Percentiles rank a stretch among this genome's conserved stretches.
These are phyloP conservation scores for Microhierax caerulescens DNA, from an alignment of 2,797 vertebrate species.

Conservation along the genomic window DNA sequence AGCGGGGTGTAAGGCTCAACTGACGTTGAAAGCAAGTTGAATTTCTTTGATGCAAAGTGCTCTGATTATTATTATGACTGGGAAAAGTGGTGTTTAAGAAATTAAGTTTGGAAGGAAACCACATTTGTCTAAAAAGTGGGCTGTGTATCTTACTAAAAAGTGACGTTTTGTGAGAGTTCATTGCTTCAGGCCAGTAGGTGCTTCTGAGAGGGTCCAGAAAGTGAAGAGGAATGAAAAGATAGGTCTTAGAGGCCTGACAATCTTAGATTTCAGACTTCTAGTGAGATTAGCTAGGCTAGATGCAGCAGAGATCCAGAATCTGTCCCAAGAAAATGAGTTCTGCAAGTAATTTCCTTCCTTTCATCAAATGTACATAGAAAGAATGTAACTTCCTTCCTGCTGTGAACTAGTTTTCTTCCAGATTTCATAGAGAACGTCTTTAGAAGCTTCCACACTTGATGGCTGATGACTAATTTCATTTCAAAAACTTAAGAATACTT, in stretches of 20 bases:
- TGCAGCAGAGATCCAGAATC: background rate
- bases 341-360: background rate
- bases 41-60: background rate
- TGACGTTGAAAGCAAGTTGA: background rate
- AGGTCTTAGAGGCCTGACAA: background rate
- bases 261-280: background rate
- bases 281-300: background rate
- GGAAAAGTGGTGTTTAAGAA: background rate
- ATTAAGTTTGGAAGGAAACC: background rate
- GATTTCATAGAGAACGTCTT: background rate
- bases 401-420: background rate
- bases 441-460: background rate
- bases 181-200: background rate
- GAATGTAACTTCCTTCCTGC: background rate
- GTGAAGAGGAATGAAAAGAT: background rate
- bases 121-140: background rate
- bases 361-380: background rate
- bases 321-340: background rate
- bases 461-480: background rate
- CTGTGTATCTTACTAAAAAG: background rate
- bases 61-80: background rate
- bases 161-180: background rate
- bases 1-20: background rate
- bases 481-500: background rate
- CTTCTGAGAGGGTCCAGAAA: background rate